phyloP scores from a whole-genome alignment of 2,797 vertebrate species.

The Rhyacichthys aspro region DNA sequence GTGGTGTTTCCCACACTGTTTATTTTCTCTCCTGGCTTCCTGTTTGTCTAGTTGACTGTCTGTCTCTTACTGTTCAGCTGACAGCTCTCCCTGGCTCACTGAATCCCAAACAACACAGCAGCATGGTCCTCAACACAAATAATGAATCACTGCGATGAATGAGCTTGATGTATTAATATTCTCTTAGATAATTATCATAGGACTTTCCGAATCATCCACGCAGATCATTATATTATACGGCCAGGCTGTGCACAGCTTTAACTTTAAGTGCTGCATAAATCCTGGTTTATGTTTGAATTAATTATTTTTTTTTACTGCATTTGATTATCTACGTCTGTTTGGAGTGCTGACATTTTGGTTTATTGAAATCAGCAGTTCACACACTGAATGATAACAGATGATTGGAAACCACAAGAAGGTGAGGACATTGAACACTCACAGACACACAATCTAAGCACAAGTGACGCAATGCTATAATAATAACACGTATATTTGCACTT shows the following conservation, averaged over 20 bases:
- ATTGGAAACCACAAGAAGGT: constrained; percentile 27
- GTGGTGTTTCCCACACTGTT: neutral
- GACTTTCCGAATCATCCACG: constrained; percentile 40
- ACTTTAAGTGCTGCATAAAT: constrained; percentile 40
- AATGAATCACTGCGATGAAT: constrained; percentile 32
- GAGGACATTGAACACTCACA: constrained; percentile 13
- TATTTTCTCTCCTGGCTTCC: constrained; percentile 9
- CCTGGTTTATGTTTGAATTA: constrained; percentile 37
- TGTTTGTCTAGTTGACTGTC: constrained; percentile 12
- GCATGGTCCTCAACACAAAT: constrained; percentile 8
- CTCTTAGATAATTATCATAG: constrained; percentile 16
- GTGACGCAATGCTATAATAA: no score
- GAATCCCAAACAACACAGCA: constrained; percentile 7
- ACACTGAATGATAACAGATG: constrained; percentile 23
- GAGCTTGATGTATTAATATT: constrained; percentile 35
- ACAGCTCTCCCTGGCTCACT: constrained; percentile 4
- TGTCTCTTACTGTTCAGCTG: constrained; percentile 9
- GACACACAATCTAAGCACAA: constrained; percentile 6
- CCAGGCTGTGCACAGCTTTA: constrained; percentile 17
- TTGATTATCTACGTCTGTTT: constrained; percentile 45
- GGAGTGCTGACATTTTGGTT: constrained; percentile 51
- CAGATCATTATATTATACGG: constrained; percentile 24
- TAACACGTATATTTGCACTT: neutral
- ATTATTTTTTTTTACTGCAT: constrained; percentile 25
- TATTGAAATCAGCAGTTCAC: constrained; percentile 45